Evolutionary conservation across 2,113 vertebrate species (phyloP), one percentile per base, ranked within the genome.

Genomic region (Mesocricetus auratus): DNA sequence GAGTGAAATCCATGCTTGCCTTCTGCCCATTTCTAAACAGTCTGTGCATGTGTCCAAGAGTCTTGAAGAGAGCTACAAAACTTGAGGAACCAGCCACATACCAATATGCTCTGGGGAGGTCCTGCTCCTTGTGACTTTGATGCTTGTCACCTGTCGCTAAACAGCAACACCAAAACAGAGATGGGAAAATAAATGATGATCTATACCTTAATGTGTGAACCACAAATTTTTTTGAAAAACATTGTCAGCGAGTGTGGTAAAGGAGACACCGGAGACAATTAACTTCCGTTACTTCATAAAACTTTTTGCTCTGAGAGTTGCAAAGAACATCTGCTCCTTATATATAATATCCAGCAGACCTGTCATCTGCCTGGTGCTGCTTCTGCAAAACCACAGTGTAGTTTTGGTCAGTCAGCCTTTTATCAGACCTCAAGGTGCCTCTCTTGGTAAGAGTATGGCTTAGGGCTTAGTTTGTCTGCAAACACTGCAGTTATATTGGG

Each of bases 221-320:
- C 1, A 21, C 92, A 58, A 39, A 68, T 97, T 89, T 87, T 93
- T 96, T 56, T 15, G 60, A 86, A 42, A 87, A 78, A 68, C 94
- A 33, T 79, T 78, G 0, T 97, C 95, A 95, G 2, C 0, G 66
- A 26, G 1, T 47, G 3, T 79, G 68, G 58, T 90, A 92, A 36
- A 95, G 95, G 91, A 98, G 97, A 94, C 68, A 85, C 93, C 97
- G 92, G 93, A 86, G 94, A 95, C 90, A 95, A 73, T 21, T n/a
- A 0, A 64, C 56, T 47, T 29, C 81, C 47, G 33, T 88, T 89
- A 87, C 42, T 94, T 33, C 71, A 24, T 62, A 0, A 7, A 83
- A 89, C 26, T 29, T 45, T 45, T 93, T 88, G 29, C 81, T 81
- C 85, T 31, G 1, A 91, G 93, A 86, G 81, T 36, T 13, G 3